A percentile compares a stretch with the other conserved stretches of the same genome.
Conservation (phyloP, 2,113 vertebrate species). For the Hydropotes inermis region DNA sequence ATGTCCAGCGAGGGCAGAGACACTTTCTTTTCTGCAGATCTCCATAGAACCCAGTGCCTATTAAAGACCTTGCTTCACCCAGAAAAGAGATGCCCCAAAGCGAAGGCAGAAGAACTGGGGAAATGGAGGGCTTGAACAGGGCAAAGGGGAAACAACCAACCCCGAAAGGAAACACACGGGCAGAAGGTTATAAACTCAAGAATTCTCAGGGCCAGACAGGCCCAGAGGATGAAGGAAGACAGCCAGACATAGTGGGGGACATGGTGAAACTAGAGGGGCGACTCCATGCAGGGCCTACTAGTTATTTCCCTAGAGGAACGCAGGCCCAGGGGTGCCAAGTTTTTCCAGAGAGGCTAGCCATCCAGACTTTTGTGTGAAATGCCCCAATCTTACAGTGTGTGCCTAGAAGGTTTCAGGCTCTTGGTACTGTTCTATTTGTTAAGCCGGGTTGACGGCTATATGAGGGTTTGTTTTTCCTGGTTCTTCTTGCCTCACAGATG, state of each 20-base stretch:
- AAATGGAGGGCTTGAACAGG: neutral
- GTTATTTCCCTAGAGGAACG: neutral
- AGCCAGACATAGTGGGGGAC: neutral
- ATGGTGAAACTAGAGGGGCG: neutral
- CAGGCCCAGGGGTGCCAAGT: neutral
- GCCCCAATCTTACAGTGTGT: neutral
- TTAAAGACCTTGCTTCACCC: neutral
- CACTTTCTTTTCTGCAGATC: neutral
- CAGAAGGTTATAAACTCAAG: neutral
- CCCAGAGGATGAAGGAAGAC: neutral
- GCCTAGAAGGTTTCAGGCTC: neutral
- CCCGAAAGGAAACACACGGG: neutral
- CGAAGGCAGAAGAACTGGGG: neutral
- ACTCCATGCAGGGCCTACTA: neutral
- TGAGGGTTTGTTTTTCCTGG: neutral
- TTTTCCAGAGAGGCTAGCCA: neutral
- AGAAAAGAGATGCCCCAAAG: neutral
- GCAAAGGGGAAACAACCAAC: neutral
- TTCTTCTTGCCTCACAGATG: neutral
- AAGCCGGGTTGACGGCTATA: neutral
- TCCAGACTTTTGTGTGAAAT: neutral
- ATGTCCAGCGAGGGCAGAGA: neutral
- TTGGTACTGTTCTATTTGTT: neutral
- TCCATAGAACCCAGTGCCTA: neutral
- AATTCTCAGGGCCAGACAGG: neutral